Percentiles rank a stretch among this genome's conserved stretches.
Evolutionary conservation across 1,140 invertebrate species (phyloP).

Genomic region (Octopus sinensis): DNA sequence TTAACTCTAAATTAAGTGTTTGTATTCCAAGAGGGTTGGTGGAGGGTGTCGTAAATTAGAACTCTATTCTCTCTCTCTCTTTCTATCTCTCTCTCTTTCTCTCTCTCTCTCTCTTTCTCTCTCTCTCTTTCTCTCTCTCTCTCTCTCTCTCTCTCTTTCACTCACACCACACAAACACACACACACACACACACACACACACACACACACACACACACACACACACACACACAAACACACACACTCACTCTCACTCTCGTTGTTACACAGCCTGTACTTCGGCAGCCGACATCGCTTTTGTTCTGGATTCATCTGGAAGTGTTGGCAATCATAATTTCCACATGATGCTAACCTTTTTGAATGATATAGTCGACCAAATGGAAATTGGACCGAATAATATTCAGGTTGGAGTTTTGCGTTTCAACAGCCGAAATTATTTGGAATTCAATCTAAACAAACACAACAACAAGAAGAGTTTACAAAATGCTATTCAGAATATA

Average conservation of each 20-base stretch:
- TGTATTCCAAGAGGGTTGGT: too few relatives aligned
- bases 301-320: slow-evolving; percentile 45
- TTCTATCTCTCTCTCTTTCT: too few relatives aligned
- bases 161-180: too few relatives aligned
- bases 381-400: slow-evolving; percentile 38
- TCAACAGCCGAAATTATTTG: slow-evolving; percentile 35
- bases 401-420: slow-evolving; percentile 43
- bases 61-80: too few relatives aligned
- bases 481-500: slow-evolving; percentile 36
- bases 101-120: too few relatives aligned
- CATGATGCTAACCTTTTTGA: slow-evolving; percentile 44
- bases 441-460: slow-evolving; percentile 45
- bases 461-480: slow-evolving; percentile 27
- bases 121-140: neutral
- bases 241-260: neutral
- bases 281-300: slow-evolving; percentile 43
- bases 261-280: slow-evolving; percentile 38
- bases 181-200: neutral
- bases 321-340: slow-evolving; percentile 42
- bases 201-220: neutral
- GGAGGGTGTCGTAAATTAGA: too few relatives aligned
- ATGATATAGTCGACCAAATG: slow-evolving; percentile 35
- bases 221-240: neutral
- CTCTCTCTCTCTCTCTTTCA: neutral
- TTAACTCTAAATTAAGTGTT: too few relatives aligned